Evolutionary conservation across 2,113 vertebrate species (phyloP), one percentile per base, ranked within the genome.

Genomic region (Crotalus tigris): DNA sequence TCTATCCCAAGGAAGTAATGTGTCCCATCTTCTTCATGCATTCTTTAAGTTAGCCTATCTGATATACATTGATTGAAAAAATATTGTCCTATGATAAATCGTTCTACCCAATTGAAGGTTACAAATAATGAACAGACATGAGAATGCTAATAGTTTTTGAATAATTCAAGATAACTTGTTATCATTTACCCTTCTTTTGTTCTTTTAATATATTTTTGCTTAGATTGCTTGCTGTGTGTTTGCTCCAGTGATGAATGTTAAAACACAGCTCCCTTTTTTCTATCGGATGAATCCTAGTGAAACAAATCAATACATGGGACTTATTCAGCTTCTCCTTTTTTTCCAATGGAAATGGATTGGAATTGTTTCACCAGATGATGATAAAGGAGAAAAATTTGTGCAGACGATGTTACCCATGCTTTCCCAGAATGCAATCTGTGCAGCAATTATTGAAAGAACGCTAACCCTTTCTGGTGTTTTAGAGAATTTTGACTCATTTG

Each of bases 291-390:
- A 64, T 5, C 91, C 91, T 12, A 53, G 85, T 64, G 85, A 92
- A 87, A 24, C 17, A 53, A 33, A 49, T 33, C 91, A 92, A n/a
- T 87, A 87, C 46, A 39, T 3, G 24, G 91, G 91, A 15, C n/a
- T 92, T 87, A 58, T 86, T n/a, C 29, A 53, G 3, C 91, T 92
- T 1, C 57, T 92, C 24, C 57, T 64, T 6, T n/a, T 88, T 88
- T 87, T 92, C 19, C 85, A 87, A 3, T 92, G 91, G 91, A 64
- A n/a, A 33, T 92, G 91, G 91, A 24, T 88, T 51, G 91, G 85
- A 8, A 87, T 87, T n/a, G 64, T 92, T 33, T n/a, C 57, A 87
- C 61, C 91, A 64, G 85, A 92, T 87, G 91, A 87, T 87, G 85
- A 87, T 2, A 64, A 87, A 87, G 91, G 91, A 64, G 85, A 92